Conservation (phyloP, 92 coral and sea anemone species). For the Epizoanthus scotinus region DNA sequence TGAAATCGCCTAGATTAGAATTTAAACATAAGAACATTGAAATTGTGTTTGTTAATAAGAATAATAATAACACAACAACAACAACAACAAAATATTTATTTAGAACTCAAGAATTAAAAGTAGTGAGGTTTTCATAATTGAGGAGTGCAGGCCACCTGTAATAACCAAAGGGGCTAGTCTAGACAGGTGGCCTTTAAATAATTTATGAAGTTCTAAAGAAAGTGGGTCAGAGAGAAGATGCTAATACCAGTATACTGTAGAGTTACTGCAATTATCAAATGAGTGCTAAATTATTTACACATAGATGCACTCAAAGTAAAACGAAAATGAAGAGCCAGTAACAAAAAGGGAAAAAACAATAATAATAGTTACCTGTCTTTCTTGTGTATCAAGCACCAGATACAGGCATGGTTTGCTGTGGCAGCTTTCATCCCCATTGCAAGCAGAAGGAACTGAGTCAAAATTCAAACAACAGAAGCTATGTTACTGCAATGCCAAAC, state of each 20-base stretch:
- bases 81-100: no score
- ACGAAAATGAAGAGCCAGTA: no score
- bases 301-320: no score
- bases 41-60: no score
- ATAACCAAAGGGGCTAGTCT: slow-evolving; percentile 17
- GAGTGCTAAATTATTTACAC: no score
- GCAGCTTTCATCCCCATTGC: slow-evolving; percentile 43
- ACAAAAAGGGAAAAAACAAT: neutral
- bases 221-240: slow-evolving; percentile 3
- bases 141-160: neutral
- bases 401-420: slow-evolving; percentile 39
- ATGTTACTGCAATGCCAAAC: neutral
- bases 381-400: slow-evolving; percentile 46
- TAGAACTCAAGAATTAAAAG: no score
- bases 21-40: no score
- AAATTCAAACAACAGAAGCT: neutral
- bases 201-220: neutral
- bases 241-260: no score
- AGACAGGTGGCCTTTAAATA: slow-evolving; percentile 9
- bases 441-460: slow-evolving; percentile 36
- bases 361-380: neutral
- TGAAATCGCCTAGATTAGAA: no score
- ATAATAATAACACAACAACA: no score
- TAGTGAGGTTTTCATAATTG: no score
- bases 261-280: no score